A percentile compares a stretch with the other conserved stretches of the same genome.
These are phyloP conservation scores for Aleiodes leptofemur DNA, from an alignment of 2,888 invertebrate species.

Conservation along the genomic window DNA sequence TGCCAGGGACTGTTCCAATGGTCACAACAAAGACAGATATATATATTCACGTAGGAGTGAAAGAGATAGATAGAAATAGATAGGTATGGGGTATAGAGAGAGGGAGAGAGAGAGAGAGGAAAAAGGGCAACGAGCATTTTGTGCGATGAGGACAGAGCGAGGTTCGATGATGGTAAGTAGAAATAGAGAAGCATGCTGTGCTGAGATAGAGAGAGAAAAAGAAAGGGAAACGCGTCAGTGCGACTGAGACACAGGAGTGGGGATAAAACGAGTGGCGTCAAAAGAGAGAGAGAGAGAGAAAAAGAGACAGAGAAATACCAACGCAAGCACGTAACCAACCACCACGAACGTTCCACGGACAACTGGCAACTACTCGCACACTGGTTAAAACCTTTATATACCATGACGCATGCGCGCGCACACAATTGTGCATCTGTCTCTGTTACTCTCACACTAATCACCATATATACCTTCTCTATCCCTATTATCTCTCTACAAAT, in stretches of 20 bases:
- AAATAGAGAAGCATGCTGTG: conserved; percentile 48
- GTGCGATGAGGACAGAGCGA: not conserved
- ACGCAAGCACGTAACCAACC: conserved; percentile 46
- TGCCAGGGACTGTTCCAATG: conserved; percentile 42
- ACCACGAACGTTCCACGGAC: conserved; percentile 55
- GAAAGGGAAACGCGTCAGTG: conserved; percentile 27
- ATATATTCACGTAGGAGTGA: conserved; percentile 36
- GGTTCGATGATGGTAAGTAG: conserved; percentile 14
- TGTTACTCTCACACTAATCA: conserved; percentile 35
- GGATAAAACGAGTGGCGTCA: conserved; percentile 29
- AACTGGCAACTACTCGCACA: conserved; percentile 48
- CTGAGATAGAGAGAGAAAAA: conserved; percentile 48
- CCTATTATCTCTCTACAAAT: conserved; percentile 1
- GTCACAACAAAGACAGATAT: conserved; percentile 32
- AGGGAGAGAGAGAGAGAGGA: not conserved
- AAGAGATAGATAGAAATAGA: conserved; percentile 34
- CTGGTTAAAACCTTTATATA: conserved; percentile 39
- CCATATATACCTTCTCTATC: conserved; percentile 42
- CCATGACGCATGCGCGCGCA: conserved; percentile 47
- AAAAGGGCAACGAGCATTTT: conserved; percentile 5
- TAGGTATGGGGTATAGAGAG: not conserved
- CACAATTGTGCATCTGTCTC: conserved; percentile 35
- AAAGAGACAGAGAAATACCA: conserved; percentile 10
- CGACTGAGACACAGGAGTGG: conserved; percentile 30
- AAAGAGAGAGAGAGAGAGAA: conserved; percentile 34